These are phyloP conservation scores for Antennarius striatus DNA, from an alignment of 2,113 vertebrate species.

Conservation along the genomic window DNA sequence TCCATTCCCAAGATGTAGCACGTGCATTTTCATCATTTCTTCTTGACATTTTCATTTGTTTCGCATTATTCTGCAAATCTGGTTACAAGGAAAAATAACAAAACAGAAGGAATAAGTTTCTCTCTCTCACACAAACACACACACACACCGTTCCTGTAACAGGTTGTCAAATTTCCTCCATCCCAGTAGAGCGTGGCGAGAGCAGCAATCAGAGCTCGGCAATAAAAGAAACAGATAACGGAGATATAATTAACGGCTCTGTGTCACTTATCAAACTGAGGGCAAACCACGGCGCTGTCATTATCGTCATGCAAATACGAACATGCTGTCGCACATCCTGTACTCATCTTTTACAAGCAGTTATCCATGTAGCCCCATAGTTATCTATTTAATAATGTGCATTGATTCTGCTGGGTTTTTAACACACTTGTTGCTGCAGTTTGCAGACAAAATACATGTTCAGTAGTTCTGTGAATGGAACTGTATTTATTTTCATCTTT, in stretches of 20 bases:
- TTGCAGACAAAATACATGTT: not conserved
- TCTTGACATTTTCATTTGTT: not conserved
- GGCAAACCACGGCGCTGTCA: slow-evolving; percentile 38
- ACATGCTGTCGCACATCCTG: slow-evolving; percentile 20
- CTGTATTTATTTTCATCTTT: not conserved
- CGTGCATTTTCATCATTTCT: no score
- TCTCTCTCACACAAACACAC: not conserved
- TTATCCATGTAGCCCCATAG: not conserved
- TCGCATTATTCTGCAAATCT: not conserved
- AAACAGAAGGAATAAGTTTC: not conserved
- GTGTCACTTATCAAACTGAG: slow-evolving; percentile 56
- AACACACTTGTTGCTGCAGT: not conserved
- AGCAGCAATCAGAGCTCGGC: slow-evolving; percentile 45
- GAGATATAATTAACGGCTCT: slow-evolving; percentile 55
- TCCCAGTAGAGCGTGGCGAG: slow-evolving; percentile 35
- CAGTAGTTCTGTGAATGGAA: not conserved
- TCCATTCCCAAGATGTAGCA: no score
- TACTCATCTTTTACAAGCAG: slow-evolving; percentile 27
- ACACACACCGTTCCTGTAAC: slow-evolving; percentile 22
- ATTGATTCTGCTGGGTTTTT: not conserved
- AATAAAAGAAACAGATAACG: slow-evolving; percentile 43
- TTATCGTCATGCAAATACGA: slow-evolving; percentile 34
- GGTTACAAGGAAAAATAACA: not conserved
- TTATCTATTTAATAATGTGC: slow-evolving; percentile 23
- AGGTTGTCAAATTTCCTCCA: slow-evolving; percentile 58